A percentile compares a stretch with the other conserved stretches of the same genome.
These are phyloP conservation scores for Diorhabda carinulata DNA, from an alignment of 1,140 invertebrate genomes.

Conservation along the genomic window DNA sequence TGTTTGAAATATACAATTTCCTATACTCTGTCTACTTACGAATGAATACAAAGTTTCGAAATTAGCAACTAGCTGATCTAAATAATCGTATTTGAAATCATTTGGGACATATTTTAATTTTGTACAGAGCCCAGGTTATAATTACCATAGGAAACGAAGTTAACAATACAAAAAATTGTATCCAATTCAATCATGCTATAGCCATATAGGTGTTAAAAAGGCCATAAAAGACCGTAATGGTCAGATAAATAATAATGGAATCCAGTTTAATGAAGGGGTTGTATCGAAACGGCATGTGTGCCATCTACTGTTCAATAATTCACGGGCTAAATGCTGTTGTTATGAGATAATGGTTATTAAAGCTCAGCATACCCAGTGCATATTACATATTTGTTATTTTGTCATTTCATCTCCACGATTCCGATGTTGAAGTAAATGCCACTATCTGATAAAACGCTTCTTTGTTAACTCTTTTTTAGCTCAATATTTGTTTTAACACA, in stretches of 20 bases:
- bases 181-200: conserved; percentile 10
- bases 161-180: neutral
- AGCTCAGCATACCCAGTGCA: conserved; percentile 32
- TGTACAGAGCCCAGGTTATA: neutral
- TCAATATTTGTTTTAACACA: neutral
- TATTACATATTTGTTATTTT: conserved; percentile 37
- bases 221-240: conserved; percentile 17
- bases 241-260: conserved; percentile 20
- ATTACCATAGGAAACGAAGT: neutral
- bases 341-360: conserved; percentile 40
- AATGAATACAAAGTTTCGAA: too few relatives aligned
- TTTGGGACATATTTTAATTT: neutral
- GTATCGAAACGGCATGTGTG: conserved; percentile 31
- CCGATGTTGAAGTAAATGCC: conserved; percentile 10
- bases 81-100: neutral
- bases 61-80: too few relatives aligned
- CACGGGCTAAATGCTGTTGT: conserved; percentile 35
- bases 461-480: conserved; percentile 4
- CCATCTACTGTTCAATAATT: conserved; percentile 37
- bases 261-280: conserved; percentile 22
- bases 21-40: too few relatives aligned
- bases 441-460: conserved; percentile 14
- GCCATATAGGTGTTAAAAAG: conserved; percentile 22
- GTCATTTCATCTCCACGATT: conserved; percentile 27
- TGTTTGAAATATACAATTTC: too few relatives aligned